These are phyloP conservation scores for Macrotus californicus DNA, from an alignment of 2,113 vertebrate genomes.

Conservation along the genomic window DNA sequence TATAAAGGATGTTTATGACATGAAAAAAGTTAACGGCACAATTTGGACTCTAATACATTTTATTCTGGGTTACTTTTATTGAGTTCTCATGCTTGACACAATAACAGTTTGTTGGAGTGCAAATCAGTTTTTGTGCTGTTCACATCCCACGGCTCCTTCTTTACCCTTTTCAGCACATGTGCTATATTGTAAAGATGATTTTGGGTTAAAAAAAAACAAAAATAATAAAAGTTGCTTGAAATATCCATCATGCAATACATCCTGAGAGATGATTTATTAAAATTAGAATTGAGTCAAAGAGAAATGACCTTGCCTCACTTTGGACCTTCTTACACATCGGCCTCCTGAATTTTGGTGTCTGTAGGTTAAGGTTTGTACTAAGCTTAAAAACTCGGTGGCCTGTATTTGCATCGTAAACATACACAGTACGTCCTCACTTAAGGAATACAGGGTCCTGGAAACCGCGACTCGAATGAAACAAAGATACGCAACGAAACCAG, in stretches of 20 bases:
- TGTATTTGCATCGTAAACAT: neutral
- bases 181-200: neutral
- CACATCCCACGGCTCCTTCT: neutral
- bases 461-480: neutral
- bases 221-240: constrained; percentile 25
- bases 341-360: neutral
- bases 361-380: neutral
- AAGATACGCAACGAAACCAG: neutral
- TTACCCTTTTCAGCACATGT: neutral
- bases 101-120: neutral
- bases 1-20: neutral
- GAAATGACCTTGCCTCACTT: neutral
- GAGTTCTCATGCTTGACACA: neutral
- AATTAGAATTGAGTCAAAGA: constrained; percentile 12
- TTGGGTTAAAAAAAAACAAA: neutral
- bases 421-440: neutral
- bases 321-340: neutral
- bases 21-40: neutral
- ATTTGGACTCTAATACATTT: neutral
- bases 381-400: neutral
- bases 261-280: constrained; percentile 8
- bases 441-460: neutral
- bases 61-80: neutral
- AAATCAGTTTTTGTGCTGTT: neutral
- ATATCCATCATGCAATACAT: neutral